Base-by-base conservation (phyloP, 2,797 vertebrate species). In the Rhinoraja longicauda region DNA sequence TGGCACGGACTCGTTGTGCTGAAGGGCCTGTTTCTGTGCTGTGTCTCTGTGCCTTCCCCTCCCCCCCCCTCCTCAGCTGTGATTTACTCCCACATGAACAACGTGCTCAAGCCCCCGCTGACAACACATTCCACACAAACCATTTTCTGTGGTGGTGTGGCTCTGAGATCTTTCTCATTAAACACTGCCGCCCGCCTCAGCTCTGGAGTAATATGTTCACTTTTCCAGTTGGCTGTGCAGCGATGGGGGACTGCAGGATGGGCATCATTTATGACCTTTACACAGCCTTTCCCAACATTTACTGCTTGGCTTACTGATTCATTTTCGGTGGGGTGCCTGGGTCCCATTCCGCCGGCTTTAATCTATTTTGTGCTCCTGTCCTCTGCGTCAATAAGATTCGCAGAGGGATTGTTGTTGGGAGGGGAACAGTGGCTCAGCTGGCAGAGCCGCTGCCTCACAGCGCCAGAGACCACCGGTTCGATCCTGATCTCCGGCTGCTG, bases 171-270 rank as follows among this genome's bases (percentile, higher is more conserved):
- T 88, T 88, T 29, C n/a, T 67, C 62, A 88, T 88, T 88, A 88
- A 88, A 88, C 15, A n/a, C n/a, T 36, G 59, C 32, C 17, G 67
- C 84, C n/a, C n/a, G 88, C 84, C 17, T 88, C 67, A 64, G 84
- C 88, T 36, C 84, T 21, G 84, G 84, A 88, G 84, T 88, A 88
- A 88, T 88, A 88, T 88, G 62, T 88, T 88, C 84, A 88, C 59
- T 88, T 88, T 88, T 88, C 84, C 84, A 88, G n/a, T 36, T 88
- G 84, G 67, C 84, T 88, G 84, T 88, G 84, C n/a, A 67, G 32
- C 84, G 32, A 88, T 67, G 32, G 84, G 67, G 36, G 84, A 32
- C 84, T 67, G 59, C n/a, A 32, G 13, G n/a, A 88, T n/a, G 84
- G 59, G 64, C 84, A 67, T 67, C n/a, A 88, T 88, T 88, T 88